A percentile compares a stretch with the other conserved stretches of the same genome.
These are phyloP conservation scores for Enteromius radiatus DNA, from an alignment of 2,797 vertebrate species.

Conservation along the genomic window DNA sequence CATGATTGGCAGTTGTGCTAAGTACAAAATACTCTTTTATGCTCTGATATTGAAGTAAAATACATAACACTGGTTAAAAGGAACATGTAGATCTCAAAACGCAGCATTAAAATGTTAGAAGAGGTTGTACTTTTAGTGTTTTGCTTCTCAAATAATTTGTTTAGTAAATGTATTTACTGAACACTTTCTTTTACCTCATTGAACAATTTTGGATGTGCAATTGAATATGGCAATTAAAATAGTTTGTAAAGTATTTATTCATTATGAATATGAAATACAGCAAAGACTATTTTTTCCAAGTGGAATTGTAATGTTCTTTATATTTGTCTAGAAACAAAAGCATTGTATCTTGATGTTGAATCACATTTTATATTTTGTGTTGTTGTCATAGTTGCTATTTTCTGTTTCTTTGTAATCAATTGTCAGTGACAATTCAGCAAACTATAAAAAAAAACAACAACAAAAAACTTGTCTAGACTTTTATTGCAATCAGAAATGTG, in stretches of 20 bases:
- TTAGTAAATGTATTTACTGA: conserved; percentile 24
- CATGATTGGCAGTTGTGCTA: background rate
- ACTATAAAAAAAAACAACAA: background rate
- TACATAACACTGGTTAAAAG: background rate
- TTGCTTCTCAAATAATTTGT: background rate
- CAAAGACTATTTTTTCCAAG: conserved; percentile 23
- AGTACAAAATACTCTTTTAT: conserved; percentile 2
- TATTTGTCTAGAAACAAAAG: conserved; percentile 1
- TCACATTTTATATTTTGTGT: background rate
- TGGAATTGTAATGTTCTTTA: background rate
- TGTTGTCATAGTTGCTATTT: background rate
- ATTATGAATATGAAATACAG: background rate
- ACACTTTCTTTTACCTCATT: background rate
- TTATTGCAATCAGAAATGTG: conserved; percentile 47
- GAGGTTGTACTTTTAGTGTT: background rate
- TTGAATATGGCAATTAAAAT: conserved; percentile 2
- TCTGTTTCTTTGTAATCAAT: background rate
- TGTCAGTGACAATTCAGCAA: background rate
- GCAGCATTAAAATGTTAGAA: background rate
- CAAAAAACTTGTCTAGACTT: background rate
- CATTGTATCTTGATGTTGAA: conserved; percentile 2
- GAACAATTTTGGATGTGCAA: background rate
- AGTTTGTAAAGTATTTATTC: conserved; percentile 42
- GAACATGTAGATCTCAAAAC: background rate
- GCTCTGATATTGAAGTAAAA: conserved; percentile 9